Evolutionary conservation across 2,888 invertebrate genomes (phyloP), one percentile per base, ranked within the genome.

Genomic region (Pseudococcus jackbeardsleyi): DNA sequence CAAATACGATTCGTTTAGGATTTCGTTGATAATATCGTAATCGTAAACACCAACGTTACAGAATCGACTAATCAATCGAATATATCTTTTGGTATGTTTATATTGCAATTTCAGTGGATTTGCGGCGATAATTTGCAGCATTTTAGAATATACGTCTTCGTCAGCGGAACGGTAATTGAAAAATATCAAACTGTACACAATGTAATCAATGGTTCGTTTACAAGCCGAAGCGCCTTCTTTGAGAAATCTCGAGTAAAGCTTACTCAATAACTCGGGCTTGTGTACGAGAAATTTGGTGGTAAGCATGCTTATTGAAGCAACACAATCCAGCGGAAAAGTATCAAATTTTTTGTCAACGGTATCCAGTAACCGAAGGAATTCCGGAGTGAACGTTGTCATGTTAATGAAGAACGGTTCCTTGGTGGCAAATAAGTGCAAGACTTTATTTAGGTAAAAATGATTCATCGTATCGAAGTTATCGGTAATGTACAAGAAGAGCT

Each of bases 21-120:
- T 39, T 54, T 85, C 54, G 9, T 85, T 39, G 17, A 85, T 54
- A 5, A 85, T 26, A 26, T 85, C 26, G 85, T 85, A 54, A 54
- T 54, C 33, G 85, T 54, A 85, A 17, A 85, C 17, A 7, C 54
- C 54, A 4, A 22, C 54, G 12, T n/a, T 17, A 33, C 54, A 48
- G 12, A 59, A n/a, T 33, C 59, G 54, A 54, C 85, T 50, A 0
- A 85, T 48, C 59, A 85, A 33, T 59, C 46, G 85, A 22, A 85
- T 5, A n/a, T 54, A 85, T 85, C 54, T 26, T 85, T 12, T 85
- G 15, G 54, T 48, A 8, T 50, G 22, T 48, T 46, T 46, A 4
- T 46, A 84, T 12, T 3, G 3, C 4, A 1, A 7, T 22, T 19
- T 84, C 6, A 26, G 39, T 1, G 48, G 11, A 15, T 46, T 19